Base-by-base conservation (phyloP, 2,797 vertebrate genomes). In the Argyrosomus regius region DNA sequence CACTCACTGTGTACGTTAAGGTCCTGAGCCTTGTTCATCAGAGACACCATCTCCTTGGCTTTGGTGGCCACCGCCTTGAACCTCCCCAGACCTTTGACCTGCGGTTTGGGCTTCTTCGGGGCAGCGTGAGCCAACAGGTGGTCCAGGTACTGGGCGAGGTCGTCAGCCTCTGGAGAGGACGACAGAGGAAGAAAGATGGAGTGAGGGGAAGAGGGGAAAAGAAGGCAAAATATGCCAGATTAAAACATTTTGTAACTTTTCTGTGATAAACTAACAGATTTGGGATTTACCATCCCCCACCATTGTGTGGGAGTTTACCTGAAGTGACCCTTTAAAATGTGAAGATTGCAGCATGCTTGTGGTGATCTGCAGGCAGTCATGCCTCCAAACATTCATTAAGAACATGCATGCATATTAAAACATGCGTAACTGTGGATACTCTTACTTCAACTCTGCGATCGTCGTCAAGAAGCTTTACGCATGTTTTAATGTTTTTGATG, bases 71-170 rank as follows among this genome's bases (percentile, higher is more conserved):
- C 96, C 4, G 96, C 96, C n/a, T 93, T 96, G 91, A 99, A 98
- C 60, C 94, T 94, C 65, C 90, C 83, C 84, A 96, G 90, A 48
- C 72, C 90, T 1, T 61, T 72, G 0, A 5, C n/a, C 13, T 60
- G 54, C 6, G 0, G 13, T 43, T 93, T 89, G 53, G 85, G 81
- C 16, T 89, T 87, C 83, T 92, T 94, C 14, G 96, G 95, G 39
- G 86, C 82, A 0, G 95, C 87, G 72, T 75, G 95, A 13, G 96
- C 95, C 93, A 99, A 88, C 56, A 99, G 95, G 81, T 97, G 97
- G 89, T 98, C 97, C 88, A 99, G 90, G 92, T 99, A 99, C 90
- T 96, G 95, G 12, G 96, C 94, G 8, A 99, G 93, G 87, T 99
- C 97, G 0, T 99, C 97, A 0, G 91, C 84, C 81, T 95, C 97